Evolutionary conservation across 2,888 invertebrate species (phyloP).

Genomic region (Eupithecia insigniata): DNA sequence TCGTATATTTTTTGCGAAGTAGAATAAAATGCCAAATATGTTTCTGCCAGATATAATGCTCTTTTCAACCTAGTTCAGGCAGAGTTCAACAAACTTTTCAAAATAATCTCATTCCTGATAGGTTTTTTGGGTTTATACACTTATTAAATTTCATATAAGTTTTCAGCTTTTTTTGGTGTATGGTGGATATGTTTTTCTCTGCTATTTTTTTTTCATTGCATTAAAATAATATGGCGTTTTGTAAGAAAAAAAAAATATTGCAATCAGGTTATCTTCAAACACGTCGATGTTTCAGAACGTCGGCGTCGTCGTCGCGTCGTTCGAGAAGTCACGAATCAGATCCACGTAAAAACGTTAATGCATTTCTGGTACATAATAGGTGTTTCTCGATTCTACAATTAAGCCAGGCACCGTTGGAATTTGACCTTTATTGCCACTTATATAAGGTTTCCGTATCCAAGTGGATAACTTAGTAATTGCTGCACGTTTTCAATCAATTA

Average conservation of each 20-base stretch:
- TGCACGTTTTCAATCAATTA: slow-evolving; percentile 22
- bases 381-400: slow-evolving; percentile 7
- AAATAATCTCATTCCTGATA: background rate
- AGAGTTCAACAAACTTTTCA: slow-evolving; percentile 9
- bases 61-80: background rate
- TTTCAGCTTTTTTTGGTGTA: background rate
- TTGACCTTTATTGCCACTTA: slow-evolving; percentile 14
- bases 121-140: background rate
- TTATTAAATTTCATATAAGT: background rate
- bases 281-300: slow-evolving; percentile 13
- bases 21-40: background rate
- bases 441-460: slow-evolving; percentile 23
- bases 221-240: background rate
- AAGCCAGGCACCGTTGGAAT: slow-evolving; percentile 15
- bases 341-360: slow-evolving; percentile 36
- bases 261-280: slow-evolving; percentile 22
- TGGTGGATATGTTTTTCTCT: background rate
- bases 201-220: background rate
- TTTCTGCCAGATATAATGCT: background rate
- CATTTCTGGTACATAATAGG: slow-evolving; percentile 15
- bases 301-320: slow-evolving; percentile 37
- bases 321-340: slow-evolving; percentile 52
- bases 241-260: slow-evolving; percentile 11
- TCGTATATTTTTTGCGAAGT: slow-evolving; percentile 8
- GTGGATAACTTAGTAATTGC: slow-evolving; percentile 25